A percentile compares a stretch with the other conserved stretches of the same genome.
Evolutionary conservation across 2,888 invertebrate species (phyloP).

Genomic region (Glaucopsyche alexis): DNA sequence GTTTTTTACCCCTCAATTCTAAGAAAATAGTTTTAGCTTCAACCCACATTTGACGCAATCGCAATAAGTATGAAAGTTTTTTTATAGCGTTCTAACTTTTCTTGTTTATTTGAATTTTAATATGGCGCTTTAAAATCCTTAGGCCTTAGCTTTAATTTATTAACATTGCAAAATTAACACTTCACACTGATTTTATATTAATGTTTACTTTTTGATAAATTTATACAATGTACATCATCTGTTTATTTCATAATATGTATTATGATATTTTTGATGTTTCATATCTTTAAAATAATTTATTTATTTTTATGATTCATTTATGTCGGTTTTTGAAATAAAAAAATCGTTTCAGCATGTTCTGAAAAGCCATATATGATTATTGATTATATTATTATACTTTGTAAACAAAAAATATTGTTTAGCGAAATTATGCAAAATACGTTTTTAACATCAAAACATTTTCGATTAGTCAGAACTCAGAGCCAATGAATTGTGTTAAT

Average conservation of each 20-base stretch:
- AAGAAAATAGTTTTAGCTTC: too few species aligned
- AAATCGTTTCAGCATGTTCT: too few species aligned
- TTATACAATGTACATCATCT: neutral
- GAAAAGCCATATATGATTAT: too few species aligned
- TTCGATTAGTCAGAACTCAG: neutral
- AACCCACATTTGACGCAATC: neutral
- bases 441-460: neutral
- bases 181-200: neutral
- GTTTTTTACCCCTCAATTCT: too few species aligned
- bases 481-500: neutral
- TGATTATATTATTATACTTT: too few species aligned
- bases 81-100: slow-evolving; percentile 25
- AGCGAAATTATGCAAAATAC: neutral
- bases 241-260: too few species aligned
- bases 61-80: slow-evolving; percentile 11
- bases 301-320: too few species aligned
- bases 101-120: neutral
- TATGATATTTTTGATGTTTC: too few species aligned
- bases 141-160: neutral
- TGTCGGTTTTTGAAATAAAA: too few species aligned
- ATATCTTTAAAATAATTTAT: too few species aligned
- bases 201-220: neutral
- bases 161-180: slow-evolving; percentile 12
- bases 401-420: neutral
- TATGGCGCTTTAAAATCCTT: slow-evolving; percentile 3